phyloP scores from a whole-genome alignment of 2,113 vertebrate genomes.

The Macaca mulatta region DNA sequence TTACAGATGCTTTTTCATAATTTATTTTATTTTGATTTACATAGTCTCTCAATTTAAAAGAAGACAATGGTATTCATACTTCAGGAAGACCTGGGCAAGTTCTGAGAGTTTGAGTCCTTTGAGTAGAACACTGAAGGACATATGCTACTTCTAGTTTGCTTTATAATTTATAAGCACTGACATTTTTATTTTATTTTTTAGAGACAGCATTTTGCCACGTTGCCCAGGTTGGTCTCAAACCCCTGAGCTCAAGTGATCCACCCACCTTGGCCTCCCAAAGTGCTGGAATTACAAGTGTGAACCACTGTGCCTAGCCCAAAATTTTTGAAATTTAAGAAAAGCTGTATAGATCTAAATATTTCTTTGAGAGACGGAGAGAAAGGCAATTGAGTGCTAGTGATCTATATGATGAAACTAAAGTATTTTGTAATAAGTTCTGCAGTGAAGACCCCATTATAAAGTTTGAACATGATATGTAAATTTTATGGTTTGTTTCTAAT shows the following conservation, averaged over 20 bases:
- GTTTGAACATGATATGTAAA: background rate
- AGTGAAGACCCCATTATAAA: background rate
- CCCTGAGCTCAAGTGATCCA: too few relatives aligned
- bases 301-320: background rate
- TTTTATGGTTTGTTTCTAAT: slow-evolving; percentile 3
- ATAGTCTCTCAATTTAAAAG: background rate
- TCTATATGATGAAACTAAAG: background rate
- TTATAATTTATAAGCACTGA: background rate
- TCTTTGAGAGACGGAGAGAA: background rate
- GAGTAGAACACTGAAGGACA: background rate
- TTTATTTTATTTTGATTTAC: background rate
- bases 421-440: background rate
- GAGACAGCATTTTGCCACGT: too few relatives aligned
- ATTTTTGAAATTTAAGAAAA: background rate
- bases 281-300: too few relatives aligned
- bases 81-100: background rate
- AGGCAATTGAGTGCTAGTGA: background rate
- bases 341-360: background rate
- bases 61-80: background rate
- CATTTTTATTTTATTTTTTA: too few relatives aligned
- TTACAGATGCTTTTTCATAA: background rate
- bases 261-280: too few relatives aligned
- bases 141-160: background rate
- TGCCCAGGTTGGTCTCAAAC: too few relatives aligned
- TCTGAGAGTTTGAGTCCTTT: background rate